These are phyloP conservation scores for Andrena bucephala DNA, from an alignment of 2,888 invertebrate species.

Conservation along the genomic window DNA sequence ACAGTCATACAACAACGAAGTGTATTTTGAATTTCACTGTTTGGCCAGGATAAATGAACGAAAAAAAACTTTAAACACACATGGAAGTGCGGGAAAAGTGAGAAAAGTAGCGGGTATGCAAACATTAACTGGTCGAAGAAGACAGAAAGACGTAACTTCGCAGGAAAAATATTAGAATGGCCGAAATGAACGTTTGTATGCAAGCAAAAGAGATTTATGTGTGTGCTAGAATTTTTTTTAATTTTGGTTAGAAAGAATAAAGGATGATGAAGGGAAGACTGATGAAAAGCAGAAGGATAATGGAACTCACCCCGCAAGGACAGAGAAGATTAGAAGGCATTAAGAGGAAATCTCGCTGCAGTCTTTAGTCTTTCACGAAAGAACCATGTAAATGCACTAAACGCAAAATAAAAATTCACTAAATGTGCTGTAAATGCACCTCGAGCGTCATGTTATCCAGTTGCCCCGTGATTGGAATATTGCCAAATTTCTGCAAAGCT, in stretches of 20 bases:
- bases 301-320: too few species aligned
- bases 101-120: too few species aligned
- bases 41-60: too few species aligned
- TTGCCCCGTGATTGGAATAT: slow-evolving; percentile 89
- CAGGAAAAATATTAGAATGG: background rate
- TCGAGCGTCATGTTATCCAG: slow-evolving; percentile 88
- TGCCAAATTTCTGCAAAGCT: slow-evolving; percentile 90
- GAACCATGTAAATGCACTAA: background rate
- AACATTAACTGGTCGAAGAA: background rate
- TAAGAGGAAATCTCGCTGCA: background rate
- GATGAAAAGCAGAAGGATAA: too few species aligned
- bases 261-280: too few species aligned
- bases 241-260: too few species aligned
- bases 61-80: too few species aligned
- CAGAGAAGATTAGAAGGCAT: background rate
- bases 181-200: too few species aligned
- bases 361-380: too few species aligned
- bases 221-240: too few species aligned
- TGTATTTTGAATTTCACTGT: background rate
- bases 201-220: background rate
- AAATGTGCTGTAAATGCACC: slow-evolving; percentile 21
- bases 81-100: too few species aligned
- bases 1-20: background rate
- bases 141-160: background rate
- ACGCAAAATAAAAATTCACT: background rate